phyloP scores from a whole-genome alignment of 2,797 vertebrate species.

The Spinus olivaceus region DNA sequence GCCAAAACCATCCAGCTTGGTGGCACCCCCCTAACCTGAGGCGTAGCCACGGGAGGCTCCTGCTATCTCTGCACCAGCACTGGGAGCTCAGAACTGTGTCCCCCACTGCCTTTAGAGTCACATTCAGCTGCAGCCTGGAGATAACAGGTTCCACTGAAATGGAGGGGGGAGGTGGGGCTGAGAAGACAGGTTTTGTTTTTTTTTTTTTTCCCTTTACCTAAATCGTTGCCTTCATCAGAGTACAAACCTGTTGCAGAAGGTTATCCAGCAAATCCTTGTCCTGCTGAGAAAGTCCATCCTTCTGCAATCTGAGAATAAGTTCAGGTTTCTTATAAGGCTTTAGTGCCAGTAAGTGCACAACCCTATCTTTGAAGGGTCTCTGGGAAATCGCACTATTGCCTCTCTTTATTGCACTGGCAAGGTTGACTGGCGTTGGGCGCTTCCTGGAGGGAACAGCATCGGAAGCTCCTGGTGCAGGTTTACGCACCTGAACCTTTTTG shows the following conservation, averaged over 20 bases:
- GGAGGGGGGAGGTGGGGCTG: neutral
- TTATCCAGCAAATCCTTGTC: constrained; percentile 92
- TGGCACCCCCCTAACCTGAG: fast-evolving
- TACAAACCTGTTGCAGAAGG: constrained; percentile 91
- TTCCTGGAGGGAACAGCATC: constrained; percentile 89
- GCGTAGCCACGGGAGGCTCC: neutral
- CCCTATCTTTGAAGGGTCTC: constrained; percentile 89
- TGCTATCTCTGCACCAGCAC: neutral
- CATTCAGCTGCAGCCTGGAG: neutral
- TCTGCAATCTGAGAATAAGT: constrained; percentile 92
- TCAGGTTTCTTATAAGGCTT: constrained; percentile 97
- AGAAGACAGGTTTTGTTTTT: neutral
- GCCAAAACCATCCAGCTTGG: neutral
- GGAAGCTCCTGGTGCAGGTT: constrained; percentile 83
- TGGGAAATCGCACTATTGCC: constrained; percentile 60
- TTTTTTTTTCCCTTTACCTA: neutral
- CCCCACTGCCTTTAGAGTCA: neutral
- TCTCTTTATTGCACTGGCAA: constrained; percentile 86
- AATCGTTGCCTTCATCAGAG: neutral
- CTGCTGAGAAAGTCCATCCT: constrained; percentile 85
- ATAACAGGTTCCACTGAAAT: neutral
- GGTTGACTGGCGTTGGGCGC: constrained; percentile 89
- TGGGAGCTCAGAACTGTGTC: neutral
- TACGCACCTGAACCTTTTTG: constrained; percentile 94
- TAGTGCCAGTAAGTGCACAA: constrained; percentile 92